Percentiles rank a stretch among this genome's conserved stretches.
These are phyloP conservation scores for Falcunculus frontatus DNA, from an alignment of 2,113 vertebrate species.

Conservation along the genomic window DNA sequence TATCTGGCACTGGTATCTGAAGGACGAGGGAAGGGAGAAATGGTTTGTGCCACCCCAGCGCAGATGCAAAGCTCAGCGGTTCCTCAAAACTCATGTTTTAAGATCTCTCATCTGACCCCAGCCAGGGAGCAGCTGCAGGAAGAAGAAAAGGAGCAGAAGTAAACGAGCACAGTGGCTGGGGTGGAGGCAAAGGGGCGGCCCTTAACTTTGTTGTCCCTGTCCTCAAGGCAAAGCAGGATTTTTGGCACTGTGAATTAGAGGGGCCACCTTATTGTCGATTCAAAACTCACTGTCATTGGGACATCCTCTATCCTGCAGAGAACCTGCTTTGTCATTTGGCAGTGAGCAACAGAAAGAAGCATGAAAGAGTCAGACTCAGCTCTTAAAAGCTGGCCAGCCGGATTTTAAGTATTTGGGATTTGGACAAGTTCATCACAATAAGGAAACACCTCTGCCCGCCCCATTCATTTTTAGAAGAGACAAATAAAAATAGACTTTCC, in stretches of 20 bases:
- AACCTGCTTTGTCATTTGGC: neutral
- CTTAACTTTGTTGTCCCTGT: neutral
- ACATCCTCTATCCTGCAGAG: neutral
- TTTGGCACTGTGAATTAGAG: neutral
- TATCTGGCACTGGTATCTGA: neutral
- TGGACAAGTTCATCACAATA: neutral
- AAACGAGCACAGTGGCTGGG: fast-evolving
- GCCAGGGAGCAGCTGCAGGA: neutral
- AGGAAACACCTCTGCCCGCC: neutral
- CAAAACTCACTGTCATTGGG: neutral
- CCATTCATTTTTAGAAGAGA: neutral
- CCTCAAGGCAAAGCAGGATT: neutral
- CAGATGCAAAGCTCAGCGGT: neutral
- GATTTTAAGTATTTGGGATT: neutral
- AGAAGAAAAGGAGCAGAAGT: neutral
- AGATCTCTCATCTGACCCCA: neutral
- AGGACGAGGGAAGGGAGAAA: neutral
- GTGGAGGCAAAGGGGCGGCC: neutral
- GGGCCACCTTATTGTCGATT: neutral
- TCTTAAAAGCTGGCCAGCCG: neutral
- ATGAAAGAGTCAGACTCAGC: neutral
- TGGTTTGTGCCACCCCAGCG: neutral
- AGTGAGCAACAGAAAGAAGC: neutral
- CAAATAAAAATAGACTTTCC: neutral
- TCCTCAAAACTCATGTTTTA: neutral